A percentile compares a stretch with the other conserved stretches of the same genome.
These are phyloP conservation scores for Triplophysa rosa DNA, from an alignment of 2,113 vertebrate genomes.

Conservation along the genomic window DNA sequence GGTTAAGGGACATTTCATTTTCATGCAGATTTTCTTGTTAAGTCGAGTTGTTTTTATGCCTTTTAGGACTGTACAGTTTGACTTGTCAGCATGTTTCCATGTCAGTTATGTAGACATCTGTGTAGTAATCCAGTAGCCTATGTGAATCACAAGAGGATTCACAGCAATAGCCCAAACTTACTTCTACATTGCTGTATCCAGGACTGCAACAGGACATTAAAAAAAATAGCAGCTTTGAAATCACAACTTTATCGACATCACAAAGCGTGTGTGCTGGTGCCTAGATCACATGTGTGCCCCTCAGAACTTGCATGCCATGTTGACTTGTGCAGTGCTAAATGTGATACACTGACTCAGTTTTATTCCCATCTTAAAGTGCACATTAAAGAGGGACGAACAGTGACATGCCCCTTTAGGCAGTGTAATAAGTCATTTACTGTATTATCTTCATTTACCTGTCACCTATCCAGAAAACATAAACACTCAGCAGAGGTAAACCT, in stretches of 20 bases:
- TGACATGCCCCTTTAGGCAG: not conserved
- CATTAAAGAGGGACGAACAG: constrained; percentile 9
- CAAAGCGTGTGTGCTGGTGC: not conserved
- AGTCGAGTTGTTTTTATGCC: not conserved
- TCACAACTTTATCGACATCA: too few relatives aligned
- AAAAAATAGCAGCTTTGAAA: too few relatives aligned
- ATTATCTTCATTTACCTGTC: not conserved
- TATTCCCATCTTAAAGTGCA: constrained; percentile 14
- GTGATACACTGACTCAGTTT: constrained; percentile 2
- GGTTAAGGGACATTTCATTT: too few relatives aligned
- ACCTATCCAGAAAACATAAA: not conserved
- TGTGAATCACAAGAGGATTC: not conserved
- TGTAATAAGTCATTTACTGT: not conserved
- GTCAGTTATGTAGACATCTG: not conserved
- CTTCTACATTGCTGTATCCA: not conserved
- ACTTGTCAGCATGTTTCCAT: not conserved
- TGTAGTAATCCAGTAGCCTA: not conserved
- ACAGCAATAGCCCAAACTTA: not conserved
- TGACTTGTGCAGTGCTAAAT: constrained; percentile 2
- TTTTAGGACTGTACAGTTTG: not conserved
- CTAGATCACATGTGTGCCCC: not conserved
- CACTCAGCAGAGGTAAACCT: not conserved
- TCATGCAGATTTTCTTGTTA: too few relatives aligned
- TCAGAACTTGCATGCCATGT: constrained; percentile 1
- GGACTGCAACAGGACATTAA: not conserved